These are phyloP conservation scores for Delphinapterus leucas DNA, from an alignment of 2,113 vertebrate genomes.

Conservation along the genomic window DNA sequence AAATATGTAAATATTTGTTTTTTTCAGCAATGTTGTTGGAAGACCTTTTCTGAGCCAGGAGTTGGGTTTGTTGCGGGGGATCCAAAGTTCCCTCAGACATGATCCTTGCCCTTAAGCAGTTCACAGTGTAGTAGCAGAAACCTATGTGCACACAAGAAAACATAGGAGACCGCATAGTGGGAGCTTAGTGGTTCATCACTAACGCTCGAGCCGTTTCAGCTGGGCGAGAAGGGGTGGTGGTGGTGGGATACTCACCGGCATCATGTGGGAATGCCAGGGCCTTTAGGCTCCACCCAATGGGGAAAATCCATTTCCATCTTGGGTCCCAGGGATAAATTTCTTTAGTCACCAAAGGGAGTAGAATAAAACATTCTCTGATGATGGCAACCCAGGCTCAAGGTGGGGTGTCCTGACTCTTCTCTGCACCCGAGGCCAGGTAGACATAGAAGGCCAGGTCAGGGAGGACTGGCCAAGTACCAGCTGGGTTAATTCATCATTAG, in stretches of 20 bases:
- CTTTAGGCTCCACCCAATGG: not conserved
- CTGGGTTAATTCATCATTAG: not conserved
- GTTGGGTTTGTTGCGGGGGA: not conserved
- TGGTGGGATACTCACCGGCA: not conserved
- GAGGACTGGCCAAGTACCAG: not conserved
- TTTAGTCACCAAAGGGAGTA: not conserved
- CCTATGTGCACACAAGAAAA: not conserved
- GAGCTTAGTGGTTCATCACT: not conserved
- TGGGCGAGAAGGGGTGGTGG: not conserved
- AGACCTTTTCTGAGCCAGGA: not conserved
- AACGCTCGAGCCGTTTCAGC: not conserved
- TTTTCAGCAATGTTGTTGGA: not conserved
- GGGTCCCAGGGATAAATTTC: not conserved
- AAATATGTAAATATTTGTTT: not conserved
- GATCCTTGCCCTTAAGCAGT: not conserved
- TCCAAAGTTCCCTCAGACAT: not conserved
- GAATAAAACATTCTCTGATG: not conserved
- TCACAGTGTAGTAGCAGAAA: not conserved
- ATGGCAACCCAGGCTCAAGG: too few relatives aligned
- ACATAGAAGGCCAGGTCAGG: not conserved
- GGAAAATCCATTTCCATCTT: not conserved
- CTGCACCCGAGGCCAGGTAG: not conserved
- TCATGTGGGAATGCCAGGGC: not conserved
- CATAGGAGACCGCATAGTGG: rapidly evolving
- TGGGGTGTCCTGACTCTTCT: not conserved